phyloP scores from a whole-genome alignment of 2,113 vertebrate genomes.

The Fulmarus glacialis region DNA sequence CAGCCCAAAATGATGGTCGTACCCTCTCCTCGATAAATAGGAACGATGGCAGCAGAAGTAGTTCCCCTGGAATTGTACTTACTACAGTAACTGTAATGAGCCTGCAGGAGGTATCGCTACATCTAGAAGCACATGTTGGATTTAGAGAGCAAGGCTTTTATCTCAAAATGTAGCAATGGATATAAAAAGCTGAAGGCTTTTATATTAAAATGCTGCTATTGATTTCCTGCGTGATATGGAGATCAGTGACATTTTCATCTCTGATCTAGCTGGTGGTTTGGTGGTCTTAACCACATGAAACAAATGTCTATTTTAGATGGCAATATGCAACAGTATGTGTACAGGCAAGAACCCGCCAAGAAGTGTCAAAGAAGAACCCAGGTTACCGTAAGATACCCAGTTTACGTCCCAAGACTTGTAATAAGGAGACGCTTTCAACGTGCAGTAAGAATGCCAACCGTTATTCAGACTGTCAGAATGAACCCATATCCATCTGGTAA shows the following conservation, averaged over 20 bases:
- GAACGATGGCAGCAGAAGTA: not conserved
- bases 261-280: not conserved
- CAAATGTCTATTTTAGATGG: constrained; percentile 75
- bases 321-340: constrained; percentile 88
- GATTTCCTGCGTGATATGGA: fast-evolving
- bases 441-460: not conserved
- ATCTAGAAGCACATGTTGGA: not conserved
- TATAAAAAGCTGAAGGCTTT: not conserved
- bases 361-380: constrained; percentile 74
- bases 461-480: constrained; percentile 64
- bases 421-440: constrained; percentile 72
- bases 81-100: not conserved
- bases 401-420: constrained; percentile 46
- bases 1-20: not conserved
- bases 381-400: constrained; percentile 46
- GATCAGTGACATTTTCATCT: not conserved
- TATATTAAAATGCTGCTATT: not conserved
- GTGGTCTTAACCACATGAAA: not conserved
- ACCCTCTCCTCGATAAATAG: not conserved
- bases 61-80: not conserved
- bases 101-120: not conserved
- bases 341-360: constrained; percentile 77
- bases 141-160: not conserved
- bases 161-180: not conserved
- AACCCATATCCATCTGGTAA: constrained; percentile 17